These are phyloP conservation scores for Pseudochirops cupreus DNA, from an alignment of 2,797 vertebrate genomes.

Conservation along the genomic window DNA sequence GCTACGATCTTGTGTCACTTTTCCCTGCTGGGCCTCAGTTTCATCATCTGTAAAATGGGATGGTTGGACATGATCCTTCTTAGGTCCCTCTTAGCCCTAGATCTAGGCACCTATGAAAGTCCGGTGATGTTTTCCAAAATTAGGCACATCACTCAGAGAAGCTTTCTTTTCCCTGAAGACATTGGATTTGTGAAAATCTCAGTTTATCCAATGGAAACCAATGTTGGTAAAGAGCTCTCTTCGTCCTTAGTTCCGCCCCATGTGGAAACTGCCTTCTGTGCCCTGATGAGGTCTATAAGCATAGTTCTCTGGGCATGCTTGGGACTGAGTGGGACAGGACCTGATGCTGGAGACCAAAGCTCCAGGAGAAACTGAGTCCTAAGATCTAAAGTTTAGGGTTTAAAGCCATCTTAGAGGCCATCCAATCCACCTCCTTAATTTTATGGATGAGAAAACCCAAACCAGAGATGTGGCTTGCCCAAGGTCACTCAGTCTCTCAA, in stretches of 20 bases:
- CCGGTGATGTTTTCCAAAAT: background rate
- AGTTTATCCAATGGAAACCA: background rate
- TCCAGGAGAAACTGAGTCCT: background rate
- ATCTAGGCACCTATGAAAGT: background rate
- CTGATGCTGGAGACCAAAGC: background rate
- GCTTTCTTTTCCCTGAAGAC: background rate
- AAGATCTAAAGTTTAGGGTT: background rate
- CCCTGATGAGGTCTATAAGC: background rate
- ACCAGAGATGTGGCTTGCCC: background rate
- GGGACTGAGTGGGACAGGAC: background rate
- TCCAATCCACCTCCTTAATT: background rate
- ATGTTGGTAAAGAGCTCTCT: background rate
- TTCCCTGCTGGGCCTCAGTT: background rate
- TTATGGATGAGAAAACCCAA: background rate
- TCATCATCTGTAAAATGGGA: background rate
- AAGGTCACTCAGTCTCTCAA: background rate
- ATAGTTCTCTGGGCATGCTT: background rate
- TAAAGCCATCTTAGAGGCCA: background rate
- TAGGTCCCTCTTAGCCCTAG: background rate
- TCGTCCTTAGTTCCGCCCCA: background rate
- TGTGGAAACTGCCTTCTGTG: background rate
- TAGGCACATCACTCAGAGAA: background rate
- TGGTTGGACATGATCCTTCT: background rate
- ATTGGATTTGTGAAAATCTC: background rate
- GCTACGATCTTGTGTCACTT: no score